These are phyloP conservation scores for Ormyrus thymus DNA, from an alignment of 2,888 invertebrate genomes.

Conservation along the genomic window DNA sequence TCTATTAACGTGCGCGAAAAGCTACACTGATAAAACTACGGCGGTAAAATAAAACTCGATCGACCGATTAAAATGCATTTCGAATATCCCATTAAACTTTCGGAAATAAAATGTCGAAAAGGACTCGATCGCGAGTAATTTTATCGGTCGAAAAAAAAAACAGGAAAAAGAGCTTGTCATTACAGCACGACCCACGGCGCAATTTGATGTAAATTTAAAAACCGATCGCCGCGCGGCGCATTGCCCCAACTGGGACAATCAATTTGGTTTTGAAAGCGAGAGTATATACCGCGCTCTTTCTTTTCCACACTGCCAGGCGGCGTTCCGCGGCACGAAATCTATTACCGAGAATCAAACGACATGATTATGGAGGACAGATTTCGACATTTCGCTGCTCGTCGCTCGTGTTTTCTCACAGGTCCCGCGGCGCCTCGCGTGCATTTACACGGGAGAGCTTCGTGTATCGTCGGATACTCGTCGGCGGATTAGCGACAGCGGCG, in stretches of 20 bases:
- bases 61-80: too few species aligned
- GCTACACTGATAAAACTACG: not conserved
- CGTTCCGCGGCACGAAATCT: slow-evolving; percentile 36
- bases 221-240: not conserved
- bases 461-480: too few species aligned
- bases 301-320: not conserved
- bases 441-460: not conserved
- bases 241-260: slow-evolving; percentile 10
- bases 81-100: too few species aligned
- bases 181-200: not conserved
- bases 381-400: slow-evolving; percentile 33
- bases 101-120: too few species aligned
- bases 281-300: too few species aligned
- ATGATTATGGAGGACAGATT: slow-evolving; percentile 31
- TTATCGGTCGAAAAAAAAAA: not conserved
- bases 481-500: not conserved
- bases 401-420: slow-evolving; percentile 27
- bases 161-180: not conserved
- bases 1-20: not conserved
- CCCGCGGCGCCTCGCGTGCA: not conserved
- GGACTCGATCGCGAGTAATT: too few species aligned
- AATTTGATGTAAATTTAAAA: slow-evolving; percentile 25
- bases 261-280: slow-evolving; percentile 27
- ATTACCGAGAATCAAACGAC: slow-evolving; percentile 41
- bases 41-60: not conserved